A percentile compares a stretch with the other conserved stretches of the same genome.
These are phyloP conservation scores for Momotus momota DNA, from an alignment of 2,797 vertebrate species.

Conservation along the genomic window DNA sequence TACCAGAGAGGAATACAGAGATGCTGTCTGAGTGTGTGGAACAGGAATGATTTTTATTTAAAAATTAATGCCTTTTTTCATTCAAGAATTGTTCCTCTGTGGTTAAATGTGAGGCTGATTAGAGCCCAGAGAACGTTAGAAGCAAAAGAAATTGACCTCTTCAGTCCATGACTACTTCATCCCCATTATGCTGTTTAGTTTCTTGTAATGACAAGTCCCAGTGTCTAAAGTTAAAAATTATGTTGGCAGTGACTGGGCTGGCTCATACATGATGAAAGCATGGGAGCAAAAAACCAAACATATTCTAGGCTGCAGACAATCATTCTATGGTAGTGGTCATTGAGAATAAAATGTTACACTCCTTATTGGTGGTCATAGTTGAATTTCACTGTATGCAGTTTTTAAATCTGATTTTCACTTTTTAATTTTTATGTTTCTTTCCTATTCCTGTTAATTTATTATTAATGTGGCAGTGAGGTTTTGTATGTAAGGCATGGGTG, in stretches of 20 bases:
- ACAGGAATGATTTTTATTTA: neutral
- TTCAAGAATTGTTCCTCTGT: neutral
- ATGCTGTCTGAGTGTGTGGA: rapidly evolving
- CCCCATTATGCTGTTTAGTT: rapidly evolving
- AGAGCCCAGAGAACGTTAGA: neutral
- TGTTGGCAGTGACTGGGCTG: neutral
- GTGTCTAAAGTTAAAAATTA: rapidly evolving
- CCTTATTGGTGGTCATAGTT: neutral
- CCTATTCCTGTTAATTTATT: neutral
- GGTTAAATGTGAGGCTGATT: neutral
- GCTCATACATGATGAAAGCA: neutral
- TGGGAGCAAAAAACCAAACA: neutral
- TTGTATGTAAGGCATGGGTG: neutral
- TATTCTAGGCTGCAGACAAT: neutral
- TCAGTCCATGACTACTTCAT: neutral
- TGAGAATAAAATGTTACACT: neutral
- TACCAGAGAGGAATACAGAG: neutral
- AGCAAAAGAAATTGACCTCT: neutral
- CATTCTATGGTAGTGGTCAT: neutral
- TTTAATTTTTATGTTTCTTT: neutral
- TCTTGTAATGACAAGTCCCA: neutral
- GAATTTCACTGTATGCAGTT: neutral
- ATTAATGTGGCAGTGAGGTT: neutral
- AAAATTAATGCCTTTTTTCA: no score
- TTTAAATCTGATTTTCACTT: neutral